These are phyloP conservation scores for Zeugodacus cucurbitae DNA, from an alignment of 1,140 invertebrate species.

Conservation along the genomic window DNA sequence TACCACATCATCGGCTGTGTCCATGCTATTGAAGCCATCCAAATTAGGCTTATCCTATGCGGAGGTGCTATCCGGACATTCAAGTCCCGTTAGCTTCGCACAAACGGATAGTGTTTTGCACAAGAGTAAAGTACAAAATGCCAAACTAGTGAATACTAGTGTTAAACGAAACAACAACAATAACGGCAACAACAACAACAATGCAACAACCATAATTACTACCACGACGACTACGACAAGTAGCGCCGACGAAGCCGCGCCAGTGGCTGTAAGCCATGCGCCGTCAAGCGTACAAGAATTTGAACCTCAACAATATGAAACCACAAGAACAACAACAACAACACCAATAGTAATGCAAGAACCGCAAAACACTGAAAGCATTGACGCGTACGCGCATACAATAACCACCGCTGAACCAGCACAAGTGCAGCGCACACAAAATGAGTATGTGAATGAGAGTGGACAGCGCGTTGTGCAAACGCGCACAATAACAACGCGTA, in stretches of 20 bases:
- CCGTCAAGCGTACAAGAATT: neutral
- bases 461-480: neutral
- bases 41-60: constrained; percentile 68
- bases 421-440: constrained; percentile 21
- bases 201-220: constrained; percentile 49
- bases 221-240: constrained; percentile 42
- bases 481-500: constrained; percentile 39
- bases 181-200: constrained; percentile 49
- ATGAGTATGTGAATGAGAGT: constrained; percentile 37
- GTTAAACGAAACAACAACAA: constrained; percentile 44
- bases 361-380: neutral
- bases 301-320: constrained; percentile 43
- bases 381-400: neutral
- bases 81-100: constrained; percentile 61
- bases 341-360: no score
- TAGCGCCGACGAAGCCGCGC: neutral
- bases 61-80: constrained; percentile 65
- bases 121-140: constrained; percentile 41
- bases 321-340: neutral
- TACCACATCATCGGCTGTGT: constrained; percentile 63
- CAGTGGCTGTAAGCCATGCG: neutral
- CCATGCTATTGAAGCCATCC: constrained; percentile 64
- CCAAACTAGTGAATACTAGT: constrained; percentile 41
- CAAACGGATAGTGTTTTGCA: constrained; percentile 14
- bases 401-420: constrained; percentile 9